Evolutionary conservation across 2,888 invertebrate genomes (phyloP), one percentile per base, ranked within the genome.

Genomic region (Drosophila recens): DNA sequence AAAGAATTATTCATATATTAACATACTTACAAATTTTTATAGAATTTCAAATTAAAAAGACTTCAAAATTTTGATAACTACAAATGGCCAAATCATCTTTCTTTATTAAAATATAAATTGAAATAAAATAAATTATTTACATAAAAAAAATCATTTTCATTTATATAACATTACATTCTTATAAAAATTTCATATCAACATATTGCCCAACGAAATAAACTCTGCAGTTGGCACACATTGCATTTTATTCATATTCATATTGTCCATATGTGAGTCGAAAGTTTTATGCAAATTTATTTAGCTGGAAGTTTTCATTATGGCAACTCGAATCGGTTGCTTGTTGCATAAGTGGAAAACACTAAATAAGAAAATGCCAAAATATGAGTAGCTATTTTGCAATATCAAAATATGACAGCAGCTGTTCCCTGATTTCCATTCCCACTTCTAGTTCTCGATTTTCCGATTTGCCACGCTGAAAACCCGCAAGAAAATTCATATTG

Each of bases 251-350:
- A 30, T 48, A 23, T 57, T 38, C 30, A 30, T 48, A 23, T 57
- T 38, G 20, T 20, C 38, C 62, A 72, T 34, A 58, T 62, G 53
- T 33, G 46, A 62, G 23, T 17, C 15, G 36, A 15, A 33, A 82
- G 53, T 72, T 66, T 40, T 83, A 83, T 83, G 82, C 78, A 83
- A 83, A 83, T 88, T 61, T 62, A 48, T 49, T 56, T 57, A 17
- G 6, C 20, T 33, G 45, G 58, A 73, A 71, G 34, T 64, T 67
- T 79, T 67, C 75, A 67, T 84, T 79, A 64, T 53, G 62, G n/a
- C 17, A 62, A 34, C 34, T 46, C 34, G 45, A n/a, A 17, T 43
- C n/a, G n/a, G 20, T 23, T 34, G 56, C 20, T 34, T 34, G 53
- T 58, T 65, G 58, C 23, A 73, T 66, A 68, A 68, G 30, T 40